These are phyloP conservation scores for Macquaria australasica DNA, from an alignment of 2,113 vertebrate genomes.

Conservation along the genomic window DNA sequence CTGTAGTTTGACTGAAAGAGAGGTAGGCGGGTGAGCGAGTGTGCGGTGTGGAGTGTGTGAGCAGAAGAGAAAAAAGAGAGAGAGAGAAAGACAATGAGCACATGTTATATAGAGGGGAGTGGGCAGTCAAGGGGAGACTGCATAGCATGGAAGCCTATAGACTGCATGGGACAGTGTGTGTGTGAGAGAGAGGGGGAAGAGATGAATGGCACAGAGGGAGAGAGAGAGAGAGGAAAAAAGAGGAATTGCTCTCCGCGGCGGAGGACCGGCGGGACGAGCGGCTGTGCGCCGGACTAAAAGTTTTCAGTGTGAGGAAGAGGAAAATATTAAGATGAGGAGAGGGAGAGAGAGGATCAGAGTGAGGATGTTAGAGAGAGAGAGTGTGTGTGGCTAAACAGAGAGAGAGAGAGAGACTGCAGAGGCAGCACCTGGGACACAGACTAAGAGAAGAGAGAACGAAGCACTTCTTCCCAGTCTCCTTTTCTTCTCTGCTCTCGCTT, in stretches of 20 bases:
- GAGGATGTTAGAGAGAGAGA: slow-evolving; percentile 47
- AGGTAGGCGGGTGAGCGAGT: slow-evolving; percentile 53
- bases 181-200: not conserved
- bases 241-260: slow-evolving; percentile 46
- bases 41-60: slow-evolving; percentile 44
- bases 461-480: slow-evolving; percentile 49
- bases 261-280: slow-evolving; percentile 58
- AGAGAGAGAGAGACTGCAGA: slow-evolving; percentile 80
- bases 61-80: slow-evolving; percentile 43
- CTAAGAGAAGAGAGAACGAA: slow-evolving; percentile 66
- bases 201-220: slow-evolving; percentile 27
- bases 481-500: slow-evolving; percentile 56
- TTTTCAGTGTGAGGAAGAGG: slow-evolving; percentile 70
- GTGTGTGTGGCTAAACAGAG: slow-evolving; percentile 23
- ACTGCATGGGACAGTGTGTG: slow-evolving; percentile 58
- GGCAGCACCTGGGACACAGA: slow-evolving; percentile 79
- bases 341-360: slow-evolving; percentile 52
- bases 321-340: slow-evolving; percentile 42
- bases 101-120: slow-evolving; percentile 52
- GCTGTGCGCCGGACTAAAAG: slow-evolving; percentile 74
- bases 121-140: slow-evolving; percentile 59
- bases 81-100: slow-evolving; percentile 62
- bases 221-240: slow-evolving; percentile 23
- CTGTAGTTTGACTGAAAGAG: slow-evolving; percentile 81
- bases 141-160: slow-evolving; percentile 58